Conservation (phyloP, 1,140 invertebrate genomes). For the Drosophila albomicans region DNA sequence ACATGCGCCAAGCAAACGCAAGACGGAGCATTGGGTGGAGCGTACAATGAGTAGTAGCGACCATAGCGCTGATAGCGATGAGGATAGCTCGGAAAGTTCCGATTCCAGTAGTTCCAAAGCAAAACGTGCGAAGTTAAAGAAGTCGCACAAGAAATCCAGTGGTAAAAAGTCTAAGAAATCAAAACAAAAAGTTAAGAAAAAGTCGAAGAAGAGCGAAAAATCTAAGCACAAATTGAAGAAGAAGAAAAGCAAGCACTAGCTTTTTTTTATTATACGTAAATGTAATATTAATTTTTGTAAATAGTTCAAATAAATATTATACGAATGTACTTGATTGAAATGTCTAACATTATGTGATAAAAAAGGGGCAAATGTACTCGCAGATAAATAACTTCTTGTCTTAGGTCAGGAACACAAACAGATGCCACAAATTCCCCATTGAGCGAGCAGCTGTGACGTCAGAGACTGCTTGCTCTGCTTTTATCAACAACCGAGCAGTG, state of each 20-base stretch:
- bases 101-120: constrained; percentile 13
- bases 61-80: constrained; percentile 41
- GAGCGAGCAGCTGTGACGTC: not conserved
- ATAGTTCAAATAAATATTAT: not conserved
- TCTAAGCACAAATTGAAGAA: constrained; percentile 65
- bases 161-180: constrained; percentile 70
- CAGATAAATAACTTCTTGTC: not conserved
- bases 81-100: constrained; percentile 51
- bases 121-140: constrained; percentile 62
- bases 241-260: constrained; percentile 63
- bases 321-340: not conserved
- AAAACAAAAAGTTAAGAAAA: constrained; percentile 69
- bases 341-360: no score
- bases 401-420: constrained; percentile 1
- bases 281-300: not conserved
- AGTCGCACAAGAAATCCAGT: constrained; percentile 58
- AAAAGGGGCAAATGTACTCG: not conserved
- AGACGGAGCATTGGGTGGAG: constrained; percentile 66
- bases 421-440: not conserved
- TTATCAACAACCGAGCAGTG: not conserved
- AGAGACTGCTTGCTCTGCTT: not conserved
- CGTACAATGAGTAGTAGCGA: constrained; percentile 41
- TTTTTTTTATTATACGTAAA: not conserved
- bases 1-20: constrained; percentile 58
- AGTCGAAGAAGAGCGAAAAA: constrained; percentile 74